Evolutionary conservation across 1,140 invertebrate genomes (phyloP), one percentile per base, ranked within the genome.

Genomic region (Elysia chlorotica): DNA sequence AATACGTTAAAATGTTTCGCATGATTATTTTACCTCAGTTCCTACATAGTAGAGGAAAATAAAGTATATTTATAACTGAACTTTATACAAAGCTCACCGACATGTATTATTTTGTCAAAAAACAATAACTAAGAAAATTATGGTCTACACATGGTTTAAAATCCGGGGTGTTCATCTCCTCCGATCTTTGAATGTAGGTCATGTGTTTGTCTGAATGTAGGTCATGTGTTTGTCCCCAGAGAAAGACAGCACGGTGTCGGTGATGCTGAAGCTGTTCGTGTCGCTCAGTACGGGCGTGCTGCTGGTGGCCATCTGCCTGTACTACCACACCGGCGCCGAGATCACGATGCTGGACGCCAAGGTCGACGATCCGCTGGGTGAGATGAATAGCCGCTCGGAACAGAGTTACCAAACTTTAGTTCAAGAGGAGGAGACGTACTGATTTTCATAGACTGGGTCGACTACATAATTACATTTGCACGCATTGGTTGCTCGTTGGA

Each of bases 261-360:
- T 82, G 10, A 65, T 84, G 31, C 54, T 86, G 4, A 86, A 85
- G 75, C 35, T 77, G 37, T 75, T 78, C 4, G 98, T 97, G 84
- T 95, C 95, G 87, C 25, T 84, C 5, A 78, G 79, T 35, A 87
- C 86, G 0, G 67, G 79, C 10, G 53, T 80, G 17, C 76, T 87
- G 30, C 67, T 87, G 21, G 41, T 79, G 2, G 76, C 78, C 17
- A 74, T 87, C 2, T 30, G 81, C 14, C 65, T 71, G 5, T 87
- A 85, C 71, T 83, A 87, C 63, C 65, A 74, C 14, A 78, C 80
- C 5, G 81, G 85, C 23, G 54, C 77, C 1, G 72, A 82, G 65
- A 79, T 84, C 17, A 81, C 70, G 62, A 75, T 77, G 70, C 41
- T 81, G 0, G 79, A 84, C 72, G 71, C 77, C n/a, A 77, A 77